Evolutionary conservation across 2,113 vertebrate genomes (phyloP), one percentile per base, ranked within the genome.

Genomic region (Myiozetetes cayanensis): DNA sequence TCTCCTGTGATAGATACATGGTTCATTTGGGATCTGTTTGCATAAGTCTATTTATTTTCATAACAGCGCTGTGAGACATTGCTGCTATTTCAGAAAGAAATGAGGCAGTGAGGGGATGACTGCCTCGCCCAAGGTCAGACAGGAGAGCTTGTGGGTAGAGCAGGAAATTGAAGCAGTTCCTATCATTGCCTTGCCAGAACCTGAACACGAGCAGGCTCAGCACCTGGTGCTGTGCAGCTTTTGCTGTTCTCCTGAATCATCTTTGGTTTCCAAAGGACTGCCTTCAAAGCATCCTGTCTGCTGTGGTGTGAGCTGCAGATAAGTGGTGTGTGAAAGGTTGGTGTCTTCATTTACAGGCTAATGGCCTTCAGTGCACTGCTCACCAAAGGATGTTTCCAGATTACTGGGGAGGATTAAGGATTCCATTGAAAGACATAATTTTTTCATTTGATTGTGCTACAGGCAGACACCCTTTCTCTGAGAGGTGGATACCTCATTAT

Each of bases 71-170:
- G 1, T 47, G 85, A 73, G 78, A 12, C 52, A 13, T 18, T 67
- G 76, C 55, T 81, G 39, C 56, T 90, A 11, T 86, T 92, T 81
- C 58, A 62, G 79, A 37, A 43, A 67, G 79, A 67, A 47, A n/a
- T 22, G 85, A 68, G 62, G 39, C 74, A 47, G 12, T 43, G 87
- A 67, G 58, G 73, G 87, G 31, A 20, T 50, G 56, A 66, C 27
- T 56, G 47, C 49, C 41, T 88, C 76, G 50, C 43, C 55, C 67
- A 86, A 86, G 87, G 55, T 77, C 92, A 93, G 46, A 7, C n/a
- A 75, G 87, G 70, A 87, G 50, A 83, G 53, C 16, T 3, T 59
- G 65, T 39, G 81, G 75, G n/a, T 9, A 90, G 49, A 77, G 86
- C 55, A 93, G 83, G 79, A 83, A 92, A 76, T 61, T 1, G 2